A percentile compares a stretch with the other conserved stretches of the same genome.
Evolutionary conservation across 2,113 vertebrate genomes (phyloP).

Genomic region (Sylvicapra grimmia): DNA sequence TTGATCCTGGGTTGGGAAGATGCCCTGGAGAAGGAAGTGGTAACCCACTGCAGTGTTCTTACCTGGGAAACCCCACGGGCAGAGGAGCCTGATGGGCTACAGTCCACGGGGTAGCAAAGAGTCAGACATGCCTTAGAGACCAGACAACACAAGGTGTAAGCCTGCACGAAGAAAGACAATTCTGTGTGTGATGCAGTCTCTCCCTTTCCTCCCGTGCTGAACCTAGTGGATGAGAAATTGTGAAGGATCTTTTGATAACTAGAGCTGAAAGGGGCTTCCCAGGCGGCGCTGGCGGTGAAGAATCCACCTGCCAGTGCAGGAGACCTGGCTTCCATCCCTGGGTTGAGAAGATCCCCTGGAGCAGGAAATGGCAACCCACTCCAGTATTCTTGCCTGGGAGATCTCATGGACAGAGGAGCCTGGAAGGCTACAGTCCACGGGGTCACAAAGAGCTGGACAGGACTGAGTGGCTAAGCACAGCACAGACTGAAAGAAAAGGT

Average conservation of each 20-base stretch:
- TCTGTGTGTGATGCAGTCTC: rapidly evolving
- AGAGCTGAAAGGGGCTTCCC: not conserved
- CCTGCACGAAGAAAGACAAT: not conserved
- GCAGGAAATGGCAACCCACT: not conserved
- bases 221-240: not conserved
- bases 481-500: not conserved
- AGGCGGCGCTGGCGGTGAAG: not conserved
- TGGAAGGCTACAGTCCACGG: not conserved
- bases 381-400: not conserved
- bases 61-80: not conserved
- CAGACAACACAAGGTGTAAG: not conserved
- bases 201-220: not conserved
- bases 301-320: not conserved
- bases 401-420: not conserved
- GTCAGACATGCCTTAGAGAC: not conserved
- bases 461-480: not conserved
- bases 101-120: not conserved
- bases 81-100: not conserved
- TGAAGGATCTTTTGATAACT: not conserved
- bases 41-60: too few relatives aligned
- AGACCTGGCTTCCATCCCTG: not conserved
- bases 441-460: rapidly evolving
- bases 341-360: not conserved
- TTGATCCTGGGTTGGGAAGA: not conserved
- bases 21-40: not conserved